Conservation (phyloP, 1,140 invertebrate genomes). For the Marisa cornuarietis region DNA sequence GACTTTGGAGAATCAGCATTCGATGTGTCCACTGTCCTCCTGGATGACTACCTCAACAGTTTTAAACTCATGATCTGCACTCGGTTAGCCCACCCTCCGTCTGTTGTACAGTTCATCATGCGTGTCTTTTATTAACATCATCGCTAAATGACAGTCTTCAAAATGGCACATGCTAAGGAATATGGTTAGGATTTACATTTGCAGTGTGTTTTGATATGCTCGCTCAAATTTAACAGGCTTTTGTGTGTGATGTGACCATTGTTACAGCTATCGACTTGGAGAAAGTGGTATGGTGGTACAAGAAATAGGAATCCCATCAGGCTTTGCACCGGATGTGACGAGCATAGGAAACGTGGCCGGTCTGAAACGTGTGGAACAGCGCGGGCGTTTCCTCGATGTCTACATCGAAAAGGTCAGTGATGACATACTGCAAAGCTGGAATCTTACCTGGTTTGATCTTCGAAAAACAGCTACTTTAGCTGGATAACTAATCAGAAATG, state of each 20-base stretch:
- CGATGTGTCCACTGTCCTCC: constrained; percentile 37
- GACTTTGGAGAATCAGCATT: constrained; percentile 24
- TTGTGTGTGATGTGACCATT: not conserved
- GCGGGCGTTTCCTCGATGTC: constrained; percentile 78
- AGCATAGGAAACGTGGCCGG: constrained; percentile 57
- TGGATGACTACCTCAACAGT: constrained; percentile 34
- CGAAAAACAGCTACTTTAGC: too few relatives aligned
- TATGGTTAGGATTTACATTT: too few relatives aligned
- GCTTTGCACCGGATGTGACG: constrained; percentile 35
- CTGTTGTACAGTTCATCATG: too few relatives aligned
- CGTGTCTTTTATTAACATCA: too few relatives aligned
- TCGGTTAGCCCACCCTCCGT: constrained; percentile 18
- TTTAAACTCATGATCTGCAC: constrained; percentile 40
- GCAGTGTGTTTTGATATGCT: too few relatives aligned
- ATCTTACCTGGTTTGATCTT: too few relatives aligned
- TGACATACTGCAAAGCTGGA: too few relatives aligned
- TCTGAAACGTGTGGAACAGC: constrained; percentile 82
- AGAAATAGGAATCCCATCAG: constrained; percentile 38
- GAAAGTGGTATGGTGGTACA: constrained; percentile 40
- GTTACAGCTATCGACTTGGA: constrained; percentile 29
- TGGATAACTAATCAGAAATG: too few relatives aligned
- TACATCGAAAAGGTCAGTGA: constrained; percentile 76
- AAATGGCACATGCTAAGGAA: too few relatives aligned
- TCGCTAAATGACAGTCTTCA: too few relatives aligned
- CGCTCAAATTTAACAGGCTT: too few relatives aligned